These are phyloP conservation scores for Tethea ocularis DNA, from an alignment of 2,888 invertebrate genomes.

Conservation along the genomic window DNA sequence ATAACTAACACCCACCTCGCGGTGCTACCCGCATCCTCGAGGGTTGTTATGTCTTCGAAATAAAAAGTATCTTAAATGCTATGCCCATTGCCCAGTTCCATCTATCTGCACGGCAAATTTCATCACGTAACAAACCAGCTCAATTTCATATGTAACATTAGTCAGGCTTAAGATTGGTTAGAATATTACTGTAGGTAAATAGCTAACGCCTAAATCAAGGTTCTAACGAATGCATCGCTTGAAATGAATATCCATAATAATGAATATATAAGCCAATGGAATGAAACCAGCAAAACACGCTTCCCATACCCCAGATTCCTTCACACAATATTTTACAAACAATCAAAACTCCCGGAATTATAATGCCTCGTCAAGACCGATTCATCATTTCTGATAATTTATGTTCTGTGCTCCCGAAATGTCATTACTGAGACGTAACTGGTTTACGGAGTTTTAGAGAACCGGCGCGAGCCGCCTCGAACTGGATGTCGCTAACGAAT, in stretches of 20 bases:
- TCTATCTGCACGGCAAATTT: no score
- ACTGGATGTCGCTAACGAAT: slow-evolving; percentile 32
- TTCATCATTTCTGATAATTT: slow-evolving; percentile 33
- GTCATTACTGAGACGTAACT: slow-evolving; percentile 36
- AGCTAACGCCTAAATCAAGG: neutral
- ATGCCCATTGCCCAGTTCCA: no score
- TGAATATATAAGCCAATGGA: slow-evolving; percentile 4
- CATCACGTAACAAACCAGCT: no score
- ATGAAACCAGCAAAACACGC: slow-evolving; percentile 5
- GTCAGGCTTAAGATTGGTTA: no score
- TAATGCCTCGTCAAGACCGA: slow-evolving; percentile 33
- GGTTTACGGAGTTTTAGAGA: slow-evolving; percentile 22
- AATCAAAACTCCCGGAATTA: slow-evolving; percentile 23
- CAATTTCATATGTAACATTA: neutral
- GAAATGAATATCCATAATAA: neutral
- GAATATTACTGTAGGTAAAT: no score
- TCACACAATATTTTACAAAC: slow-evolving; percentile 24
- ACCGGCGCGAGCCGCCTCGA: slow-evolving; percentile 26
- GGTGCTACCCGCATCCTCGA: no score
- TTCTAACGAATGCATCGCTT: neutral
- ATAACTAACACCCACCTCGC: no score
- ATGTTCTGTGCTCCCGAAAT: slow-evolving; percentile 28
- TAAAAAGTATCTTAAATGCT: no score
- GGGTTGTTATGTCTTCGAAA: no score
- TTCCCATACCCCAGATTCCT: neutral